These are phyloP conservation scores for Drosophila lutescens DNA, from an alignment of 2,888 invertebrate genomes.

Conservation along the genomic window DNA sequence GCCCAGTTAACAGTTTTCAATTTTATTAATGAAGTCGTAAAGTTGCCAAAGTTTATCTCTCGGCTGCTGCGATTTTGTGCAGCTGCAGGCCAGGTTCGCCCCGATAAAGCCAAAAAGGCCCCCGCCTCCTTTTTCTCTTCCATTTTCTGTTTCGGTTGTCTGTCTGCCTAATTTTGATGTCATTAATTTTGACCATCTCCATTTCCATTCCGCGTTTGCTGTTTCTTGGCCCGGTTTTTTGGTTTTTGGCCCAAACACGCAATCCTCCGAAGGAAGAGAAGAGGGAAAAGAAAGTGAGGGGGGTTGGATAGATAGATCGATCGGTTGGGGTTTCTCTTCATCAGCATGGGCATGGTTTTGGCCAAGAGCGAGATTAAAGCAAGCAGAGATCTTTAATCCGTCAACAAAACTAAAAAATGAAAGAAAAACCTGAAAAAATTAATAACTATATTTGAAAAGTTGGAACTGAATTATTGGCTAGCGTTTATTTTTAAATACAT, in stretches of 20 bases:
- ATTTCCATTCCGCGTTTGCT: slow-evolving; percentile 14
- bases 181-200: slow-evolving; percentile 29
- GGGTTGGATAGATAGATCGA: not conserved
- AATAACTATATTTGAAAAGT: not conserved
- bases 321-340: slow-evolving; percentile 11
- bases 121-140: too few relatives aligned
- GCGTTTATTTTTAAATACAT: too few relatives aligned
- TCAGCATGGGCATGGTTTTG: slow-evolving; percentile 6
- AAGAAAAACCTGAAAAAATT: not conserved
- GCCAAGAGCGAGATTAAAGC: slow-evolving; percentile 7
- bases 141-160: not conserved
- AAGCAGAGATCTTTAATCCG: not conserved
- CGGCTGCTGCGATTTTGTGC: slow-evolving; percentile 18
- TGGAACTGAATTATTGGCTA: too few relatives aligned
- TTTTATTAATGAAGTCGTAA: slow-evolving; percentile 44
- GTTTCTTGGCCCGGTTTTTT: slow-evolving; percentile 21
- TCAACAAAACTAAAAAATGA: not conserved
- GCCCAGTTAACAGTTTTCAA: slow-evolving; percentile 18
- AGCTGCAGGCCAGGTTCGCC: not conserved
- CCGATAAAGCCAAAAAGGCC: slow-evolving; percentile 1
- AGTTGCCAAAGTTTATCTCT: slow-evolving; percentile 47
- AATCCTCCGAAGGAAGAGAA: not conserved
- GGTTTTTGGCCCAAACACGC: slow-evolving; percentile 9
- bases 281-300: slow-evolving; percentile 4
- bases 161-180: slow-evolving; percentile 23